phyloP scores from a whole-genome alignment of 2,797 vertebrate genomes.

The Synanceia verrucosa region DNA sequence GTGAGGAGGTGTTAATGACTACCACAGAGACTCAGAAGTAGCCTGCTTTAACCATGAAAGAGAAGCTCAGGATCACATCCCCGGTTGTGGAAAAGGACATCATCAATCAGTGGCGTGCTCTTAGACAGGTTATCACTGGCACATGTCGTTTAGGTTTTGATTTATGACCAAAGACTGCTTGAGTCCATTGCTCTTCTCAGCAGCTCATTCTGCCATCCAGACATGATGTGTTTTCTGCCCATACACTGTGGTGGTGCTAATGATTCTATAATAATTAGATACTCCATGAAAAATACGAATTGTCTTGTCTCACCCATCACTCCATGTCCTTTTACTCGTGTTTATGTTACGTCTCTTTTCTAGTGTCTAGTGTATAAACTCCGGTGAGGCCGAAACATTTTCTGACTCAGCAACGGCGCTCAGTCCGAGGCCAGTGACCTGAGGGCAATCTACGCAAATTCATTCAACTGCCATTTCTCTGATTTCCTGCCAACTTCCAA shows the following conservation, averaged over 20 bases:
- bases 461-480: conserved; percentile 27
- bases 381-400: conserved; percentile 36
- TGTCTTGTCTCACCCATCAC: conserved; percentile 20
- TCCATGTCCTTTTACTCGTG: neutral
- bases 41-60: conserved; percentile 44
- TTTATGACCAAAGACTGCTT: conserved; percentile 74
- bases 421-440: conserved; percentile 38
- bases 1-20: conserved; percentile 52
- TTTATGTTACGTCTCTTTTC: neutral
- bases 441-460: conserved; percentile 32
- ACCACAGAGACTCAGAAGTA: conserved; percentile 40
- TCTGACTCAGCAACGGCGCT: conserved; percentile 17
- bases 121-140: conserved; percentile 51
- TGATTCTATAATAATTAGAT: conserved; percentile 56
- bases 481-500: conserved; percentile 43
- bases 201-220: conserved; percentile 49
- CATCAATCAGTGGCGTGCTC: conserved; percentile 48
- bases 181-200: conserved; percentile 42
- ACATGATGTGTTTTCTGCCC: conserved; percentile 53
- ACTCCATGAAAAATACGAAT: conserved; percentile 11
- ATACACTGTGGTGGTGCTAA: conserved; percentile 70
- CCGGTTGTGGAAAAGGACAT: conserved; percentile 56
- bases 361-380: conserved; percentile 17
- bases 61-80: conserved; percentile 69
- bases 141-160: conserved; percentile 58